Evolutionary conservation across 2,797 vertebrate genomes (phyloP).

Genomic region (Sebastiscus tertius): DNA sequence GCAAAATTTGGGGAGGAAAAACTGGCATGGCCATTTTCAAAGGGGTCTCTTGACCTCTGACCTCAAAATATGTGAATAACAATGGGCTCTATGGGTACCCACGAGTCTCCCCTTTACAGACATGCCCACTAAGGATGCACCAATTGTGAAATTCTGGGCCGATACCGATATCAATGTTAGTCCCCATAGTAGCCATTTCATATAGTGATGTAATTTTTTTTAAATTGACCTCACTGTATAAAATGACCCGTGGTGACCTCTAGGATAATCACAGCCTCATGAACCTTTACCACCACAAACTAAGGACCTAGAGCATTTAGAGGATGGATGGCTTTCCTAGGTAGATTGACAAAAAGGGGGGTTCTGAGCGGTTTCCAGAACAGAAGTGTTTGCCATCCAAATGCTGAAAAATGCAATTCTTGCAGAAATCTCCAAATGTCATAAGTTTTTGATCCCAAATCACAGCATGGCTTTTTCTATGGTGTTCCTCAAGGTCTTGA

Average conservation of each 20-base stretch:
- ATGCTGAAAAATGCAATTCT: neutral
- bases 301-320: neutral
- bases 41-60: neutral
- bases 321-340: neutral
- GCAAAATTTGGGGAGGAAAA: neutral
- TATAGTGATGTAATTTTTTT: neutral
- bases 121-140: no score
- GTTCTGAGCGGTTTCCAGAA: neutral
- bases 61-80: neutral
- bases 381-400: fast-evolving
- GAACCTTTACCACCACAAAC: fast-evolving
- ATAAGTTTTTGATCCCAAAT: neutral
- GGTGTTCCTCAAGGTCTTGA: no score
- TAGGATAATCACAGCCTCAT: neutral
- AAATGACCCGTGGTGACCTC: neutral
- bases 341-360: neutral
- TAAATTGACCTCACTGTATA: neutral
- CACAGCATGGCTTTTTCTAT: no score
- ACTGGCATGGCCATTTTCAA: neutral
- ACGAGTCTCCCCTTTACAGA: neutral
- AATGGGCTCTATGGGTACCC: neutral
- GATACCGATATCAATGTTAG: no score
- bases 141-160: no score
- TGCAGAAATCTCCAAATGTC: neutral
- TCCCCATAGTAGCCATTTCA: neutral